phyloP scores from a whole-genome alignment of 92 coral and sea anemone species.

The Virgularia gustaviana region DNA sequence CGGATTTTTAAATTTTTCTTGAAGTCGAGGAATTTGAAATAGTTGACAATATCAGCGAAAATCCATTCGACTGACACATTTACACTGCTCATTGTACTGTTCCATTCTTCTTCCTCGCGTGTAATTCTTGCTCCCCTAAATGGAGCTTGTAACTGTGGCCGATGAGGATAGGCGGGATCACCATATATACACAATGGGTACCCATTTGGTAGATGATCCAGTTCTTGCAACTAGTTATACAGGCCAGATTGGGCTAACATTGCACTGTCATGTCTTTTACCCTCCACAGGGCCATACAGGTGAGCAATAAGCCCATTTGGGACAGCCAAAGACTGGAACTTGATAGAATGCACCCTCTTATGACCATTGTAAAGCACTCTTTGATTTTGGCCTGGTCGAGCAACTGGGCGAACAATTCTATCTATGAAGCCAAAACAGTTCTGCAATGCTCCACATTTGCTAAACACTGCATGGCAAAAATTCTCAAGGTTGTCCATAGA shows the following conservation, averaged over 20 bases:
- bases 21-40: too few relatives aligned
- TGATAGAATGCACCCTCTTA: neutral
- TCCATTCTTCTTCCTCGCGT: conserved; percentile 14
- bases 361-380: conserved; percentile 7
- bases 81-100: conserved; percentile 16
- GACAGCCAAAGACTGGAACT: neutral
- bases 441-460: conserved; percentile 13
- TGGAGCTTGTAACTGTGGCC: conserved; percentile 27
- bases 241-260: conserved; percentile 6
- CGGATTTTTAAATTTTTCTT: too few relatives aligned
- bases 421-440: conserved; percentile 13
- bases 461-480: conserved; percentile 26
- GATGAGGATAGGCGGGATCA: too few relatives aligned
- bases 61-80: conserved; percentile 1
- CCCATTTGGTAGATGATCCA: neutral
- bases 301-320: conserved; percentile 6
- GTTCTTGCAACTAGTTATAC: neutral
- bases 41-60: too few relatives aligned
- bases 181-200: neutral
- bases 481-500: conserved; percentile 1
- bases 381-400: neutral
- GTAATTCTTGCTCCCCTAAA: conserved; percentile 27
- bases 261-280: neutral
- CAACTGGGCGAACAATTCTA: conserved; percentile 6
- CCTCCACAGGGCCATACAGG: neutral